A percentile compares a stretch with the other conserved stretches of the same genome.
These are phyloP conservation scores for Ormyrus pomaceus DNA, from an alignment of 2,888 invertebrate species.

Conservation along the genomic window DNA sequence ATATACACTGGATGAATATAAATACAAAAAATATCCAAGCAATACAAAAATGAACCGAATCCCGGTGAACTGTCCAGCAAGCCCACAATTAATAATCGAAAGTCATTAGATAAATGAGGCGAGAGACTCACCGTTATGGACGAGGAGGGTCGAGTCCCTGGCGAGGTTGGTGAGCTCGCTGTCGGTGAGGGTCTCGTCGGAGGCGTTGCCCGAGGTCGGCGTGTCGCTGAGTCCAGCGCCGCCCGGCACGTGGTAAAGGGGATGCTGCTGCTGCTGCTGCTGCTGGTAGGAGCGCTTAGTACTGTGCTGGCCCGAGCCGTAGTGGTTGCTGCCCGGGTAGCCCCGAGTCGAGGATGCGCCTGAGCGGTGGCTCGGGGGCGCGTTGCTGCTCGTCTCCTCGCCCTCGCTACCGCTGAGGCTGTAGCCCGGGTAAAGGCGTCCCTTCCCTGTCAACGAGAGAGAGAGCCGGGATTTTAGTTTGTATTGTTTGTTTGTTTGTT, in stretches of 20 bases:
- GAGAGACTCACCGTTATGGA: conserved; percentile 85
- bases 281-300: conserved; percentile 71
- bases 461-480: not conserved
- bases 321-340: conserved; percentile 76
- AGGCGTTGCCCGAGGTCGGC: conserved; percentile 90
- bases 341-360: conserved; percentile 77
- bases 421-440: conserved; percentile 89
- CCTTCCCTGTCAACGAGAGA: conserved; percentile 80
- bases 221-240: conserved; percentile 84
- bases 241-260: conserved; percentile 75
- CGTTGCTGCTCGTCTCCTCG: conserved; percentile 77
- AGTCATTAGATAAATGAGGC: no score
- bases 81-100: not conserved
- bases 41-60: no score
- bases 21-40: no score
- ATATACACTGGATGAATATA: no score
- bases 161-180: conserved; percentile 87
- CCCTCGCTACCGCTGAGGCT: conserved; percentile 87
- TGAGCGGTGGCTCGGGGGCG: conserved; percentile 66
- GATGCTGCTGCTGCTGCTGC: conserved; percentile 73
- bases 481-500: no score
- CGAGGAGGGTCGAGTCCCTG: conserved; percentile 87
- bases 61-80: not conserved
- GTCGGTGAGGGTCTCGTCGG: conserved; percentile 90
- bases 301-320: conserved; percentile 68